A percentile compares a stretch with the other conserved stretches of the same genome.
phyloP scores from a whole-genome alignment of 2,888 invertebrate species.

The Panzeria rudis region DNA sequence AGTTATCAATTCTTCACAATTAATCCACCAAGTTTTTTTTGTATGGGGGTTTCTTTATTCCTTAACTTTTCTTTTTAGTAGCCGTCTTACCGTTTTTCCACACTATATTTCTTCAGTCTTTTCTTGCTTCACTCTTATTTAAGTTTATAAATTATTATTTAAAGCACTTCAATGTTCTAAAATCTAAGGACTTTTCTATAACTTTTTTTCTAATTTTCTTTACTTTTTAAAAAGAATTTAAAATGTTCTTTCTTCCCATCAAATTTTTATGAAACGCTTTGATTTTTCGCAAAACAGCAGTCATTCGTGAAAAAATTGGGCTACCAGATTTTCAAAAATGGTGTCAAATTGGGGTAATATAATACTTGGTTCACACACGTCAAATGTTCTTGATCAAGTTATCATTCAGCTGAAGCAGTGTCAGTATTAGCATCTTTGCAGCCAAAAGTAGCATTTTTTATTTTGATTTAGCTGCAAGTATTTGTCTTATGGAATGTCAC shows the following conservation, averaged over 20 bases:
- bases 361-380: too few species aligned
- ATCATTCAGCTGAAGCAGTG: too few species aligned
- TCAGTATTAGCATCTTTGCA: too few species aligned
- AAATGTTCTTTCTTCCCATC: conserved; percentile 52
- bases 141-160: background rate
- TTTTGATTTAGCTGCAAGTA: too few species aligned
- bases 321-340: conserved; percentile 41
- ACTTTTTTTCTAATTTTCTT: conserved; percentile 13
- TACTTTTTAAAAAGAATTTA: conserved; percentile 37
- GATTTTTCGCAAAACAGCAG: conserved; percentile 69
- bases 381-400: too few species aligned
- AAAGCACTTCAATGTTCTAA: background rate
- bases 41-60: conserved; percentile 13
- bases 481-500: too few species aligned
- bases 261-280: conserved; percentile 69
- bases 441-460: too few species aligned
- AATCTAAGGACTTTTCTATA: conserved; percentile 4
- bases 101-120: conserved; percentile 39
- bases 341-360: background rate
- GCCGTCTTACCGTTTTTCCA: conserved; percentile 60
- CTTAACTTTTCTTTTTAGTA: conserved; percentile 13
- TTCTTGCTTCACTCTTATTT: background rate
- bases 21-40: conserved; percentile 21
- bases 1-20: background rate
- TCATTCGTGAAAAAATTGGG: conserved; percentile 45